Base-by-base conservation (phyloP, 2,888 invertebrate species). In the Osedax fenrisi region DNA sequence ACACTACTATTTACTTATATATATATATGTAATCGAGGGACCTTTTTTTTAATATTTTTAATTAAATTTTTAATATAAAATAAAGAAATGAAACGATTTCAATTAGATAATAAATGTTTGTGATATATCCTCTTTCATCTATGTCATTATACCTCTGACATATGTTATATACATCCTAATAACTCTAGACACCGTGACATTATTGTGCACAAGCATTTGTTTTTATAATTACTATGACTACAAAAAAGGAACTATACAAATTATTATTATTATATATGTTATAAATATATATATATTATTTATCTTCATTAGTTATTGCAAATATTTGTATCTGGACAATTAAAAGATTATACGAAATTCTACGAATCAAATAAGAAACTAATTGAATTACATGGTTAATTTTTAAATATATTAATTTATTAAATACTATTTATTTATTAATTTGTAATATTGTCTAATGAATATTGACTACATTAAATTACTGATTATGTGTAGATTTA, bases 301-400 rank as follows among this genome's bases (percentile, higher is more conserved):
- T 22, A 2, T 2, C 64, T 5, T 24, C 5, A 22, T 68, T 25
- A 85, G 84, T 86, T 97, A 74, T 87, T 97, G 61, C 91, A 91
- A 13, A 92, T 96, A 79, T 97, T 97, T 84, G 95, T 97, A 0
- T 91, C 92, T 59, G 95, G 95, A 80, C 94, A 94, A 83, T 86
- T 97, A 71, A 88, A 90, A n/a, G 90, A 92, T 69, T 97, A 98
- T 83, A 87, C 92, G 80, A 89, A 90, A 78, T 98, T 98, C 85
- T 94, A 96, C 83, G 89, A 91, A 80, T 90, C 90, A 81, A 92
- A 96, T 82, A 92, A 91, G 82, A 92, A 41, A 41, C 5, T 41
- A 5, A 41, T 41, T 41, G 41, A 41, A 41, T 17, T 10, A 41
- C 17, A 10, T 10, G 41, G 41, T 41, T 41, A 10, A 17, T 10